Evolutionary conservation across 2,113 vertebrate genomes (phyloP).

Genomic region (Pontoporia blainvillei): DNA sequence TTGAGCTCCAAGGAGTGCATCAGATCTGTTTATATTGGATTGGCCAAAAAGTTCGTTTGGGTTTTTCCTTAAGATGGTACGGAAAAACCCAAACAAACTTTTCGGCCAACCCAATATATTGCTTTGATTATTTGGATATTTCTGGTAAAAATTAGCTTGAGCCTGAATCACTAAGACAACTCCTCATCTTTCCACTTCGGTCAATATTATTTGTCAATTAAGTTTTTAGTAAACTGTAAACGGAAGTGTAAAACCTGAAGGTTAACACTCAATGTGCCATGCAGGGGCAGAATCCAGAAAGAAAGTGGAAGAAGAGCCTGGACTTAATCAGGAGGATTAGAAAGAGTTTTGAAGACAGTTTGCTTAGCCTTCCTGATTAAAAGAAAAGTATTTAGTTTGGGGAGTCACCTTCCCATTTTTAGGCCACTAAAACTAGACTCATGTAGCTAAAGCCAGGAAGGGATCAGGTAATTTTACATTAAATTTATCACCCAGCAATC

Average conservation of each 20-base stretch:
- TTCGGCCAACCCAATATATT: background rate
- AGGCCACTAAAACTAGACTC: background rate
- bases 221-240: background rate
- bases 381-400: background rate
- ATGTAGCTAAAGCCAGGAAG: background rate
- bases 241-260: background rate
- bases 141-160: background rate
- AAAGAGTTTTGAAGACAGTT: background rate
- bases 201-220: background rate
- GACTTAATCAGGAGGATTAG: background rate
- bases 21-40: background rate
- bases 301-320: background rate
- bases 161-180: background rate
- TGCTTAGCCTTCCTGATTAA: background rate
- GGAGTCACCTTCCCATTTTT: background rate
- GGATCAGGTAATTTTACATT: background rate
- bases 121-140: background rate
- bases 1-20: background rate
- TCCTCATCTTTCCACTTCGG: background rate
- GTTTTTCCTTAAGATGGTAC: no score
- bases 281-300: background rate
- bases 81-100: no score
- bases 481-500: background rate
- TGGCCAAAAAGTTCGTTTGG: no score
- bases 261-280: background rate